These are phyloP conservation scores for Pagrus major DNA, from an alignment of 2,113 vertebrate species.

Conservation along the genomic window DNA sequence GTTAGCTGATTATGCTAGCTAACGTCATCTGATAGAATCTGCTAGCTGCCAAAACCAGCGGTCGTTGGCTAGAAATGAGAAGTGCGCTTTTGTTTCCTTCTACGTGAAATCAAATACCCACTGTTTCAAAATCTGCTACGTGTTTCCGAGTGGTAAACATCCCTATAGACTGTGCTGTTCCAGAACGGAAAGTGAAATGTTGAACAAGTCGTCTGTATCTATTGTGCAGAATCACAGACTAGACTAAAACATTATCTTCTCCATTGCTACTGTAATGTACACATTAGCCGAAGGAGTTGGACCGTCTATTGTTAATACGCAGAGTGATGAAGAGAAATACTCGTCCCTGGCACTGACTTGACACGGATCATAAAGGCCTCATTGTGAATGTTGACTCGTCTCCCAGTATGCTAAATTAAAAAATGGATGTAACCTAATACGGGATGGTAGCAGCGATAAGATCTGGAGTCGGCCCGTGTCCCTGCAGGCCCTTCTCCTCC, in stretches of 20 bases:
- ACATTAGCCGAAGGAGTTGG: conserved; percentile 4
- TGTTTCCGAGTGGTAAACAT: neutral
- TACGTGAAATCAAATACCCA: neutral
- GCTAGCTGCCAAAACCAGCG: neutral
- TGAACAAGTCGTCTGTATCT: neutral
- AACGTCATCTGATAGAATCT: neutral
- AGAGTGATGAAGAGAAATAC: conserved; percentile 27
- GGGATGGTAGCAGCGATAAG: conserved; percentile 80
- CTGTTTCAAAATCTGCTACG: neutral
- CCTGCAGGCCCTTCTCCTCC: conserved; percentile 76
- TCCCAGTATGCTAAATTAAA: conserved; percentile 84
- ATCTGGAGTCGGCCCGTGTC: conserved; percentile 81
- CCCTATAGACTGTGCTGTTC: neutral
- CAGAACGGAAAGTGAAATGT: neutral
- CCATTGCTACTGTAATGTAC: neutral
- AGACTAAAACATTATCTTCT: neutral
- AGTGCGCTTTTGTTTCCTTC: neutral
- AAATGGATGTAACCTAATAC: conserved; percentile 82
- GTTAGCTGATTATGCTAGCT: neutral
- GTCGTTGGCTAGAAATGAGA: too few species aligned
- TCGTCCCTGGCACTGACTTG: conserved; percentile 62
- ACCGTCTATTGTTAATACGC: conserved; percentile 16
- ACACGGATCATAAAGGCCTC: conserved; percentile 79
- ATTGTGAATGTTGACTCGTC: conserved; percentile 81
- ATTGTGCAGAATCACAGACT: neutral